Conservation (phyloP, 2,888 invertebrate species). For the Gerosis bhagava region DNA sequence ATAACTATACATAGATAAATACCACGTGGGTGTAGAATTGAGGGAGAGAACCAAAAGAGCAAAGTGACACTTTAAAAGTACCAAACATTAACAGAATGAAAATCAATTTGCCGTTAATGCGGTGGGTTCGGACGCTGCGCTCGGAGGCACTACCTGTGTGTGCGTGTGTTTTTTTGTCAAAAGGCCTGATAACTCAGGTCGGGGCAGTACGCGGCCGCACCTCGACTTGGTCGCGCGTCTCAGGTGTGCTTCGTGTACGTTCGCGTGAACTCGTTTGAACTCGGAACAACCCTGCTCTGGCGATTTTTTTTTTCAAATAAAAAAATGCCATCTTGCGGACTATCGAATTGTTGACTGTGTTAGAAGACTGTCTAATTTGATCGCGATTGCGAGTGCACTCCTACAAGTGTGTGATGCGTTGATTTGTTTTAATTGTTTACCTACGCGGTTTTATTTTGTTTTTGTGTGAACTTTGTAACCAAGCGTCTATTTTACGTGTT, state of each 20-base stretch:
- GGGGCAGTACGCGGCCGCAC: constrained; percentile 64
- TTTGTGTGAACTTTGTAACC: constrained; percentile 6
- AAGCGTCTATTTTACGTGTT: too few relatives aligned
- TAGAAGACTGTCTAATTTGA: constrained; percentile 7
- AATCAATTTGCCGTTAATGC: constrained; percentile 41
- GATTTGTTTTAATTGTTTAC: constrained; percentile 6
- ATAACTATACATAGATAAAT: constrained; percentile 22
- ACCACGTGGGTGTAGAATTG: constrained; percentile 34
- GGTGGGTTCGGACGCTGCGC: constrained; percentile 20
- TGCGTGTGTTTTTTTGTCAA: constrained; percentile 72
- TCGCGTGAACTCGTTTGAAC: constrained; percentile 18
- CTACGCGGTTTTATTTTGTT: neutral
- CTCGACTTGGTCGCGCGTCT: constrained; percentile 60
- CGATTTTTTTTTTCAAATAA: constrained; percentile 22
- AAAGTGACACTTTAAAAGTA: constrained; percentile 32
- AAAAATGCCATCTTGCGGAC: constrained; percentile 22
- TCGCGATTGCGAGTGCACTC: constrained; percentile 7
- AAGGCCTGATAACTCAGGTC: constrained; percentile 60
- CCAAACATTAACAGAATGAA: constrained; percentile 39
- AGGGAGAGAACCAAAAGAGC: constrained; percentile 16
- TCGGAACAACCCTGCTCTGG: constrained; percentile 12
- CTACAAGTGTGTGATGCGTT: constrained; percentile 12
- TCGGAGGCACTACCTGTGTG: constrained; percentile 39
- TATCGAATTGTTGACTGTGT: constrained; percentile 2
- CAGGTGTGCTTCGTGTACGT: constrained; percentile 15